Base-by-base conservation (phyloP, 1,140 invertebrate species). In the Penaeus japonicus region DNA sequence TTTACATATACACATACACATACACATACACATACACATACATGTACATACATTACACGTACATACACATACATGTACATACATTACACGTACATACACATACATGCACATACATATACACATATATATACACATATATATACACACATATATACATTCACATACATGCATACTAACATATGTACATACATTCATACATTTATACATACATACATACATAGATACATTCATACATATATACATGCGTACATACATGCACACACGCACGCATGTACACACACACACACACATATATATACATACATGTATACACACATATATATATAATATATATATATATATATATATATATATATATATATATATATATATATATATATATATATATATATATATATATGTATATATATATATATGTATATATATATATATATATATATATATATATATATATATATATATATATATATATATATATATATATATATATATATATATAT, bases 391-490 rank as follows among this genome's bases (percentile, higher is more conserved):
- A 24, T 5, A 22, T 27, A 7, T 27, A 24, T 27, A 7, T 27
- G 4, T 27, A 7, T 27, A 22, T 27, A 1, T 27, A 24, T 27
- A 17, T 22, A 7, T 27, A 22, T 27, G 27, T 27, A 70, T 27
- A 70, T 27, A 70, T 27, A 70, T 27, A 70, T 27, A 70, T 70
- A 70, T 27, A 70, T 27, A 70, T 70, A 70, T 70, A 70, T 70
- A 70, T 27, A 70, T 70, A 27, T 70, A 70, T 70, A 70, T 70
- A 70, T 70, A 70, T 27, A 70, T 70, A 70, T 70, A 70, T 70
- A 27, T 70, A 24, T 27, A 5, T 70, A 24, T 70, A 70, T 70
- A 70, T 70, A 70, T 70, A 70, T 70, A 5, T 70, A 70, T 70
- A 24, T 70, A 70, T 70, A 2, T 70, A 70, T 70, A 70, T 70